These are phyloP conservation scores for Brachyhypopomus gauderio DNA, from an alignment of 2,113 vertebrate genomes.

Conservation along the genomic window DNA sequence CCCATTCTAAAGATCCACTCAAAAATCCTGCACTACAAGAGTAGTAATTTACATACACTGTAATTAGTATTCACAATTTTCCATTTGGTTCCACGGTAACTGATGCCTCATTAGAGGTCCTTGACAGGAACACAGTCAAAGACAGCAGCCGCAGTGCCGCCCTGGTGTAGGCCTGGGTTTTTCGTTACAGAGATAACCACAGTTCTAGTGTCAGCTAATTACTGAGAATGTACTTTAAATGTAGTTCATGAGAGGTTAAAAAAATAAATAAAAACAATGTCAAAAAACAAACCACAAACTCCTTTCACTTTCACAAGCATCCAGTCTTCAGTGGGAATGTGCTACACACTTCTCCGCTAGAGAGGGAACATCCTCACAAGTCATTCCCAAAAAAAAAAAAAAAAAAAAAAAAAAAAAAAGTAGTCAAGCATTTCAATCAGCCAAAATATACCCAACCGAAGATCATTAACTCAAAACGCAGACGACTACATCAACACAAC, in stretches of 20 bases:
- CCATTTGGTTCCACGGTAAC: background rate
- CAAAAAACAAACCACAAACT: too few species aligned
- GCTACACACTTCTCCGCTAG: constrained; percentile 76
- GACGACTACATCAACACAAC: constrained; percentile 84
- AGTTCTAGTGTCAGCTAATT: background rate
- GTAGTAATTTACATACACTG: constrained; percentile 17
- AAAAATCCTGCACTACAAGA: background rate
- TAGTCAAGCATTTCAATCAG: constrained; percentile 24
- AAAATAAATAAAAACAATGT: background rate
- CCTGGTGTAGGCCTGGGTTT: background rate
- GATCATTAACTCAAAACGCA: constrained; percentile 67
- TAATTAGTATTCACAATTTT: background rate
- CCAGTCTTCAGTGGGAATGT: constrained; percentile 75
- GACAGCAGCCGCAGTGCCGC: background rate
- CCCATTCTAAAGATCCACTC: background rate
- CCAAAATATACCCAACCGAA: constrained; percentile 56
- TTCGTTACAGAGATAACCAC: background rate
- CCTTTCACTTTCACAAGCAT: constrained; percentile 76
- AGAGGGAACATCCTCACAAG: constrained; percentile 69
- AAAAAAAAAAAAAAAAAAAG: background rate
- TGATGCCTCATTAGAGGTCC: background rate
- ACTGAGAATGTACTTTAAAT: background rate
- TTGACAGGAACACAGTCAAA: background rate
- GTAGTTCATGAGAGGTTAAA: background rate
- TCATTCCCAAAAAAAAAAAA: background rate